Conservation (phyloP, 2,797 vertebrate species). For the Pseudopleuronectes americanus region DNA sequence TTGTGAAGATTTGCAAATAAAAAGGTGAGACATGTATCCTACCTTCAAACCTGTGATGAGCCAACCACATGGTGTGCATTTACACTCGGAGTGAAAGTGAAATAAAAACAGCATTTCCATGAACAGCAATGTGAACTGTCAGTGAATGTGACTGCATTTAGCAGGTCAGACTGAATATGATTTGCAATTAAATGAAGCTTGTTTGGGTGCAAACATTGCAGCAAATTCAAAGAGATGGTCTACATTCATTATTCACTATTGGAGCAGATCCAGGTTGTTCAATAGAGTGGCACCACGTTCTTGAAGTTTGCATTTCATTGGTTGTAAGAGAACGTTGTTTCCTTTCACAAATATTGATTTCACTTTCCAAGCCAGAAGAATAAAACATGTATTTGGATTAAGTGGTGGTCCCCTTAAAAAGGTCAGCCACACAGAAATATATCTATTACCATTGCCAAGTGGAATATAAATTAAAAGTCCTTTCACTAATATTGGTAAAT, state of each 20-base stretch:
- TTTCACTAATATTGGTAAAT: not conserved
- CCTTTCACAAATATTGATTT: constrained; percentile 22
- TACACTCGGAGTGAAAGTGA: not conserved
- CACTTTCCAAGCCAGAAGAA: not conserved
- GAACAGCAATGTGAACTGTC: constrained; percentile 8
- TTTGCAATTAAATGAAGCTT: constrained; percentile 27
- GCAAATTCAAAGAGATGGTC: constrained; percentile 2
- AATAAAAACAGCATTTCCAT: not conserved
- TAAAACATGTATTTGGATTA: not conserved
- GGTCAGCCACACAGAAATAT: not conserved
- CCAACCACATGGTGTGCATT: not conserved
- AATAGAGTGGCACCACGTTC: constrained; percentile 1
- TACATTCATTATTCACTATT: constrained; percentile 12
- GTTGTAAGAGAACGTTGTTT: constrained; percentile 4
- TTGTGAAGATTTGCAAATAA: not conserved
- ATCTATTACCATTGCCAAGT: not conserved
- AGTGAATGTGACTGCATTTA: not conserved
- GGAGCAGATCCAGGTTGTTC: constrained; percentile 21
- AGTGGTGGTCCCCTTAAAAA: not conserved
- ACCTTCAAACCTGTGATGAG: not conserved
- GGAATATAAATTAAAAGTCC: not conserved
- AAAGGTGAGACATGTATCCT: constrained; percentile 1
- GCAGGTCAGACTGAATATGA: constrained; percentile 17
- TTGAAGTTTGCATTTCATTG: constrained; percentile 18
- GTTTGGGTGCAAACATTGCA: not conserved